Conservation (phyloP, 2,797 vertebrate species). For the Harpagifer antarcticus region DNA sequence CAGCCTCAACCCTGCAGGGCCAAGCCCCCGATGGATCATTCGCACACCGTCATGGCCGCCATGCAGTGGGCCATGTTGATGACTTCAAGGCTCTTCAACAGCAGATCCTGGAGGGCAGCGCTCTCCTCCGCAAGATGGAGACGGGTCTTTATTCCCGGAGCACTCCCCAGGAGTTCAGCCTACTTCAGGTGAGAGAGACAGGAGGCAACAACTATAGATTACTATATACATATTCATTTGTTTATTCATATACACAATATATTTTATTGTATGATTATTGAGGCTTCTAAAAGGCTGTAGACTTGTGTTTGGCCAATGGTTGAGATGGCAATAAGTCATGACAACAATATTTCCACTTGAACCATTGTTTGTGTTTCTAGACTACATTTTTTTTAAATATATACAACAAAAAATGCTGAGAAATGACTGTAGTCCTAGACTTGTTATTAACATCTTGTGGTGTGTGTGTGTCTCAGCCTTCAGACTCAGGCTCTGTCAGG, state of each 20-base stretch:
- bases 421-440: background rate
- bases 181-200: slow-evolving; percentile 79
- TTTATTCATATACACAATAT: too few species aligned
- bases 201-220: background rate
- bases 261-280: too few species aligned
- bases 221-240: too few species aligned
- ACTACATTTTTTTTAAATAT: fast-evolving
- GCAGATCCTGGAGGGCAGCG: slow-evolving; percentile 85
- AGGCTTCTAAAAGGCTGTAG: background rate
- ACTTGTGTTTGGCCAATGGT: background rate
- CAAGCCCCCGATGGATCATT: slow-evolving; percentile 59
- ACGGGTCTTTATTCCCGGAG: slow-evolving; percentile 60
- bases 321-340: too few species aligned
- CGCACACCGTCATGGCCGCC: slow-evolving; percentile 75
- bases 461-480: slow-evolving; percentile 67
- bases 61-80: slow-evolving; percentile 80
- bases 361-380: background rate
- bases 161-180: slow-evolving; percentile 57
- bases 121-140: slow-evolving; percentile 83
- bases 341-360: background rate
- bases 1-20: slow-evolving; percentile 49
- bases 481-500: slow-evolving; percentile 48
- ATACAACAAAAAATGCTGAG: background rate
- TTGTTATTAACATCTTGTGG: background rate
- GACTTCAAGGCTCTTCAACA: slow-evolving; percentile 87